Base-by-base conservation (phyloP, 2,888 invertebrate genomes). In the Parnassius orleans region DNA sequence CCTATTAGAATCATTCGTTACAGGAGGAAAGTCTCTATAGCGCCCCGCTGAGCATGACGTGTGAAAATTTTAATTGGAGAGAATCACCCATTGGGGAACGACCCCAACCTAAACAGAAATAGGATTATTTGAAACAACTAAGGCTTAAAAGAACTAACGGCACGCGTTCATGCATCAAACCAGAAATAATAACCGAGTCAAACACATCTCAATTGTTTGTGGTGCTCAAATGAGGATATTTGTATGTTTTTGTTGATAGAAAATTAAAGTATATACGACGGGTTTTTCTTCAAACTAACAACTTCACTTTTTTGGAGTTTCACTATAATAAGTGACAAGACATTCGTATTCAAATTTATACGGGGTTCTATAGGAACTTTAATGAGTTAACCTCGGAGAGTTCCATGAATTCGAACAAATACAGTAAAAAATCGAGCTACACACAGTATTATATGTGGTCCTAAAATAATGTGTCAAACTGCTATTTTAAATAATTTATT, bases 31-130 rank as follows among this genome's bases (percentile, higher is more conserved):
- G 72, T 69, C 72, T 66, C 67, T 63, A 46, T 24, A 56, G 73
- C 72, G 66, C 77, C 88, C 89, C 86, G 86, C 87, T 77, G 88
- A 59, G 88, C 69, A 63, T 72, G 79, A 90, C 83, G 90, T 90
- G 90, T 90, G 90, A 90, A 90, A 85, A 84, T 79, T 88, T 87
- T 90, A 90, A 90, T 90, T 90, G 87, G 83, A 71, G 68, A 70
- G 73, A 77, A 74, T 74, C 73, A 71, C 69, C 74, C 72, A 69
- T 69, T 70, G 70, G 75, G 85, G 85, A 78, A 81, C 82, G 75
- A 77, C 77, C 83, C 84, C 74, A 54, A 75, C 69, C 72, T 74
- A 68, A 69, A 69, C 71, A 73, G 65, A 76, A 79, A 77, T 77
- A 77, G 72, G 73, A 78, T 75, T 78, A 76, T 77, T 76, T 73